Evolutionary conservation across 2,888 invertebrate genomes (phyloP), one percentile per base, ranked within the genome.

Genomic region (Dorcus parallelipipedus): DNA sequence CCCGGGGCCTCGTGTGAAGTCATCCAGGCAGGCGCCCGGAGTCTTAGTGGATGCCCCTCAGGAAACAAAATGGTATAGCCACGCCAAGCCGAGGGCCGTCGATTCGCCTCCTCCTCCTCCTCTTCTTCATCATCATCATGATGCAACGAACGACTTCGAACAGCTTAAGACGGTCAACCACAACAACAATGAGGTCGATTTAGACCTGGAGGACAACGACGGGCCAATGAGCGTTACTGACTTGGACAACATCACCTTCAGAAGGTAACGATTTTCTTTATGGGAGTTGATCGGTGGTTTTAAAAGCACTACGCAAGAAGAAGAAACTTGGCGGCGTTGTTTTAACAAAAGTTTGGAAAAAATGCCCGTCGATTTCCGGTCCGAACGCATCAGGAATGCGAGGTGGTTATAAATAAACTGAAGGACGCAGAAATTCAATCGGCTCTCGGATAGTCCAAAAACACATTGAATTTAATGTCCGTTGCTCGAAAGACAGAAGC

Each of bases 181-280:
- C 41, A 54, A 58, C 39, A 55, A 59, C 23, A 59, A 59, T 52
- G 59, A 52, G 41, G 39, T 55, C 45, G 54, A 59, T 47, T 47
- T 47, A 17, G 49, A 51, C 10, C 47, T 55, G 23, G 48, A 43
- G n/a, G 51, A 52, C 41, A 41, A 50, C 9, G 52, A 52, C 20
- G 43, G 10, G n/a, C 43, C 55, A 9, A 54, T 48, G 9, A 39
- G 48, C 3, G 26, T 41, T 8, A 40, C 43, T 10, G 43, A 41
- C 20, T 33, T 49, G 38, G 10, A 42, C 9, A 52, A 55, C 20
- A 49, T 49, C 9, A 20, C 55, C 2, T 33, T 40, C 10, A 38
- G 40, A 38, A 40, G 50, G 58, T 58, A 54, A 58, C 9, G 23
- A 48, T 39, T 23, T 49, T 51, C 20, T 26, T 23, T 43, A 1